Conservation (phyloP, 2,113 vertebrate species). For the Aptenodytes patagonicus region DNA sequence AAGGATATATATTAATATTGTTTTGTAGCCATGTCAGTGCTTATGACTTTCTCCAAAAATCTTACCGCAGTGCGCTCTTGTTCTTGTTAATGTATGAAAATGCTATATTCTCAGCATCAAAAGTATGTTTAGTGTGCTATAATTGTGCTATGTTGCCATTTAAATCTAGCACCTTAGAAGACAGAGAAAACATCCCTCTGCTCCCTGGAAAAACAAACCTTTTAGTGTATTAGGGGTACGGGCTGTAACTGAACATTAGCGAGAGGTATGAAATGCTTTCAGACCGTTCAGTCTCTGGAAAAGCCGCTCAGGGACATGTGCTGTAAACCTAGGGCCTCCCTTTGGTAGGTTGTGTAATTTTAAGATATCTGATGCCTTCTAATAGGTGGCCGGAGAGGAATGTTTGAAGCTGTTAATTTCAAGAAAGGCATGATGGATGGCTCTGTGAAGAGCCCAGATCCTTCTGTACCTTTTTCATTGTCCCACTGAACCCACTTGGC, state of each 20-base stretch:
- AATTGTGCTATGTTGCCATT: background rate
- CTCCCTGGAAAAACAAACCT: background rate
- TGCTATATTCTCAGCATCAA: background rate
- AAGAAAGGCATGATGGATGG: background rate
- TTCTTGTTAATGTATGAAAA: background rate
- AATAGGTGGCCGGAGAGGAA: background rate
- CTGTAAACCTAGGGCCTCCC: background rate
- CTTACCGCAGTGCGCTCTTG: background rate
- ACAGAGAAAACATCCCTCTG: background rate
- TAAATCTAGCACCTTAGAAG: background rate
- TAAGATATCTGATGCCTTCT: background rate
- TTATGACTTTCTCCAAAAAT: background rate
- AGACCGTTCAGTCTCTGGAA: background rate
- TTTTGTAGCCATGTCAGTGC: background rate
- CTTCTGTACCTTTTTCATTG: background rate
- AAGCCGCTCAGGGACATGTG: background rate
- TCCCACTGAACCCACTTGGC: background rate
- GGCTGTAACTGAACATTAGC: background rate
- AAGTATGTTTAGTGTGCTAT: background rate
- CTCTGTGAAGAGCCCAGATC: background rate
- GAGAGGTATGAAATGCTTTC: background rate
- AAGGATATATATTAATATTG: background rate
- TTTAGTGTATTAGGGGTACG: fast-evolving
- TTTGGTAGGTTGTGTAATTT: background rate
- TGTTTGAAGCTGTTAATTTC: background rate